Base-by-base conservation (phyloP, 2,888 invertebrate species). In the Lepidochitona cinerea region DNA sequence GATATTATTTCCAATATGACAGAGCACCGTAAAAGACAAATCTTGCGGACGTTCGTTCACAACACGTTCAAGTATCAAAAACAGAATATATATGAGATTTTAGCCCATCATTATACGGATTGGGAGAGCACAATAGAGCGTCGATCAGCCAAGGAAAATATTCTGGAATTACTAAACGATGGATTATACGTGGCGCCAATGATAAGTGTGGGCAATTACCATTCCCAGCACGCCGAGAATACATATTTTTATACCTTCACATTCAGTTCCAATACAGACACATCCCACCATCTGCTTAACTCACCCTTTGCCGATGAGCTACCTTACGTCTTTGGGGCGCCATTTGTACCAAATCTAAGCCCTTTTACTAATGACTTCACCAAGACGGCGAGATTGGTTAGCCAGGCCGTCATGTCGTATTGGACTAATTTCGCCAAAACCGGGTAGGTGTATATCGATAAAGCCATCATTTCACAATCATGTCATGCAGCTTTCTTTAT, bases 21-120 rank as follows among this genome's bases (percentile, higher is more conserved):
- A 88, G 95, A 96, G 0, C 96, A 96, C 88, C 93, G 97, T 76
- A 93, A 97, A 81, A 96, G 97, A 73, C 96, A 96, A 91, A 96
- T 98, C 78, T 93, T 97, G 76, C 94, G 96, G 83, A 95, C 96
- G 49, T 89, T 86, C 73, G 97, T 98, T 71, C 93, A 97, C 76
- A 98, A 98, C 91, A 95, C 97, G 37, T 99, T 96, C 92, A 95
- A 95, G 79, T 97, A 95, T 91, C 97, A 97, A 91, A 93, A 97
- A 77, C 95, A 95, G 29, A 97, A 97, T 92, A 97, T 98, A 84
- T 93, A 97, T 82, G 96, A 97, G n/a, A 96, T 97, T 54, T 95
- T 98, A 81, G 95, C 96, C 84, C 97, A 97, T 91, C 97, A 98
- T 89, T 98, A 98, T 91, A 97, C 97, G 4, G 97, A 98, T 89